These are phyloP conservation scores for Peromyscus attwateri DNA, from an alignment of 2,797 vertebrate genomes.

Conservation along the genomic window DNA sequence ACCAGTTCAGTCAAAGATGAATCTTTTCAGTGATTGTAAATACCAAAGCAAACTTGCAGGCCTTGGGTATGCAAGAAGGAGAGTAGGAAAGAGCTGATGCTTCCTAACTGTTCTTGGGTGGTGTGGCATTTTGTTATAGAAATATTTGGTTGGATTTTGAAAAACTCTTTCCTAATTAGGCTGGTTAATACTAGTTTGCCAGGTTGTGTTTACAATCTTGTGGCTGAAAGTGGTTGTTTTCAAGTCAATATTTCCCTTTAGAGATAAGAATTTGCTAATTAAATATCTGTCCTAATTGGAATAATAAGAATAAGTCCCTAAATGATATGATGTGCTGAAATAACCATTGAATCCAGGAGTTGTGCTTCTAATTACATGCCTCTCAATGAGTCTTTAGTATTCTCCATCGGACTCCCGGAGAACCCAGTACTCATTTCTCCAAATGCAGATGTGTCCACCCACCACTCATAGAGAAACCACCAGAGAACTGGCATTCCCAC, in stretches of 20 bases:
- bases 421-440: background rate
- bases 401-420: background rate
- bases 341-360: background rate
- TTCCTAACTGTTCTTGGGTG: background rate
- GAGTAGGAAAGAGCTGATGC: background rate
- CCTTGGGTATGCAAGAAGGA: background rate
- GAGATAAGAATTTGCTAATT: conserved; percentile 27
- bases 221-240: conserved; percentile 44
- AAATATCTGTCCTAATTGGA: background rate
- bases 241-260: conserved; percentile 11
- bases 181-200: background rate
- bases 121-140: background rate
- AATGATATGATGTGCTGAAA: background rate
- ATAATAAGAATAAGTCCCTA: background rate
- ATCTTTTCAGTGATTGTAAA: background rate
- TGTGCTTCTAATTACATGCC: background rate
- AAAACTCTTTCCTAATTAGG: background rate
- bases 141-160: background rate
- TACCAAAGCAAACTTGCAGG: no score
- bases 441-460: background rate
- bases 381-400: background rate
- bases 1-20: background rate
- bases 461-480: background rate
- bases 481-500: background rate
- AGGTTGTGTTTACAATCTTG: conserved; percentile 20